A percentile compares a stretch with the other conserved stretches of the same genome.
Evolutionary conservation across 2,797 vertebrate genomes (phyloP).

Genomic region (Amniataba percoides): DNA sequence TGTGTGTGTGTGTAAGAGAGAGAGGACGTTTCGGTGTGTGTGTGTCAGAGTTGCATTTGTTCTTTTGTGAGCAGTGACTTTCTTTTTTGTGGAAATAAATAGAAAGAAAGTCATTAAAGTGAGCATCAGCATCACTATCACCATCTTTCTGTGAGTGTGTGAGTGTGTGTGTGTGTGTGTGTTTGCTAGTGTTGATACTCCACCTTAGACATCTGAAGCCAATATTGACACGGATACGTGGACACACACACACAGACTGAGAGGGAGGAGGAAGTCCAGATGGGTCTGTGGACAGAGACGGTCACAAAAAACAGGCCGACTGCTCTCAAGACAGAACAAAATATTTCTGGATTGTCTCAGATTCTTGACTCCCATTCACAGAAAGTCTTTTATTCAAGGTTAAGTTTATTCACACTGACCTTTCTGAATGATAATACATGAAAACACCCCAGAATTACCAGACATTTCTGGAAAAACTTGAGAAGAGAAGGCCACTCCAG

Average conservation of each 20-base stretch:
- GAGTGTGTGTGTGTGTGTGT: slow-evolving; percentile 10
- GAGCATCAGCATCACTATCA: too few relatives aligned
- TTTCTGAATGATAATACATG: neutral
- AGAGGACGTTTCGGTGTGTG: neutral
- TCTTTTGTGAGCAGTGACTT: neutral
- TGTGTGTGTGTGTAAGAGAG: neutral
- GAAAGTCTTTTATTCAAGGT: neutral
- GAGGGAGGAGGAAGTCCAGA: slow-evolving; percentile 34
- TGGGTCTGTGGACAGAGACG: slow-evolving; percentile 53
- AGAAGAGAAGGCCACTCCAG: neutral
- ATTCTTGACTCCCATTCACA: neutral
- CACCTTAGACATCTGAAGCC: slow-evolving; percentile 34
- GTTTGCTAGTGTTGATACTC: slow-evolving; percentile 6
- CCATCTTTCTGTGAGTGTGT: neutral
- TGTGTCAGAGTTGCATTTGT: neutral
- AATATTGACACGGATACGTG: slow-evolving; percentile 42
- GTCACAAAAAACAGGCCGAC: slow-evolving; percentile 23
- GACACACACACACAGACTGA: slow-evolving; percentile 16
- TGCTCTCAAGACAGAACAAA: slow-evolving; percentile 21
- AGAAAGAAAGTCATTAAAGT: neutral
- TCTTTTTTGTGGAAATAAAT: slow-evolving; percentile 3
- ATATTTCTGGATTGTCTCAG: slow-evolving; percentile 2
- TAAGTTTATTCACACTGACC: neutral
- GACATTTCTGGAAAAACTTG: neutral
- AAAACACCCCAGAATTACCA: neutral